Evolutionary conservation across 2,797 vertebrate species (phyloP).

Genomic region (Gallinago solitaria): DNA sequence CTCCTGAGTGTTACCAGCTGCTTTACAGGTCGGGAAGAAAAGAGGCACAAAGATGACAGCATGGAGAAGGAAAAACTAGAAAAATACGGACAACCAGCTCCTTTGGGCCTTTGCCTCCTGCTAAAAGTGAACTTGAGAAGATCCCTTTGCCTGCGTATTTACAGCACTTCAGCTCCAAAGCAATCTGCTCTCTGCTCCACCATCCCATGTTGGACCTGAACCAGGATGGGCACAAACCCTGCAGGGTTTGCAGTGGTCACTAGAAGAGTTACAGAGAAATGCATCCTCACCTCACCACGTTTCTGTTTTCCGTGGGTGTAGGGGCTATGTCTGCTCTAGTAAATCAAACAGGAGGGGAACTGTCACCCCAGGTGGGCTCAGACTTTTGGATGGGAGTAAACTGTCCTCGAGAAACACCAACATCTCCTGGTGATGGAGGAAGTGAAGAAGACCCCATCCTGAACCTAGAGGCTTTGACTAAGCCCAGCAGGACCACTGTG

Average conservation of each 20-base stretch:
- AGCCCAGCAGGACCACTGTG: background rate
- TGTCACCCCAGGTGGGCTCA: background rate
- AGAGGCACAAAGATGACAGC: background rate
- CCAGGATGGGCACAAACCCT: background rate
- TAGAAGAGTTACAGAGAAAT: fast-evolving
- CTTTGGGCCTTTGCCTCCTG: background rate
- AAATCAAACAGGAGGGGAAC: background rate
- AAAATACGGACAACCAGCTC: background rate
- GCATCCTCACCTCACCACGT: fast-evolving
- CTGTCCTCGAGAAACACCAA: fast-evolving
- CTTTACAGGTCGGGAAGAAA: background rate
- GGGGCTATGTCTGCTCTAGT: background rate
- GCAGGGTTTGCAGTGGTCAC: background rate
- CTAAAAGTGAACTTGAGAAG: background rate
- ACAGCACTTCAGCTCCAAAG: background rate
- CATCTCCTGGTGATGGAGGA: background rate
- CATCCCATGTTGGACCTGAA: fast-evolving
- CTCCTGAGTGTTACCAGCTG: background rate
- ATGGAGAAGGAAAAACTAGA: background rate
- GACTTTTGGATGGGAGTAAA: background rate
- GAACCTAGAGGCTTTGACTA: background rate
- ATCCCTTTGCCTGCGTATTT: fast-evolving
- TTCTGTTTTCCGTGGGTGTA: fast-evolving
- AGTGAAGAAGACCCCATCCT: background rate
- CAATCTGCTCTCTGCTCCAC: background rate